Evolutionary conservation across 2,888 invertebrate species (phyloP), one percentile per base, ranked within the genome.

Genomic region (Rhabditoides inermis): DNA sequence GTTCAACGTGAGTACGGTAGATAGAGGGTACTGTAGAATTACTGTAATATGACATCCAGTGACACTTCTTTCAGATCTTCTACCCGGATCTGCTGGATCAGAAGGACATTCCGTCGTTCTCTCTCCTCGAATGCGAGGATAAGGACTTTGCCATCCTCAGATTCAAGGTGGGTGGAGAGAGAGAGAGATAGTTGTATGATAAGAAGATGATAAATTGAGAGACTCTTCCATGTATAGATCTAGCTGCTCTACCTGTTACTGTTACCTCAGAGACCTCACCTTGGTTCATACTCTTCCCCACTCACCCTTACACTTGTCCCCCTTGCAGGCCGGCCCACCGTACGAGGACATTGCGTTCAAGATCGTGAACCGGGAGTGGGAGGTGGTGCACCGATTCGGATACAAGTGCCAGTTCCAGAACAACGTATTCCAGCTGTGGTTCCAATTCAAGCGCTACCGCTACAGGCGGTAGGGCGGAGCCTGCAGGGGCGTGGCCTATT

Each of bases 321-420:
- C n/a, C n/a, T 32, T 32, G 45, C 87, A 87, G 76, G 90, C 95
- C n/a, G 98, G 98, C 0, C 95, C 98, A 18, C 98, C 98, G 0
- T 99, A 99, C 79, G 98, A 98, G 81, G 80, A 80, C 70, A 70
- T 73, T 39, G 74, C 73, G 10, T 75, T 75, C 59, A 75, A 75
- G 55, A 90, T 98, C 59, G 95, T 99, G 1, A 94, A 92, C 79
- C 83, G 95, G 60, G 98, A 99, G 80, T 98, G 98, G 98, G 98
- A 99, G 79, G 63, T 65, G n/a, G 54, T 58, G 36, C 92, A 94
- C 79, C 94, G 94, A 79, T 83, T 91, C 61, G 95, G 98, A 26
- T 99, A 95, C 79, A 84, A 94, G 47, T 95, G 95, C 77, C 98
- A 99, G 79, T 99, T 99, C 81, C 92, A 94, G 78, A 98, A 99